Conservation (phyloP, 2,113 vertebrate genomes). For the Etia nguti region DNA sequence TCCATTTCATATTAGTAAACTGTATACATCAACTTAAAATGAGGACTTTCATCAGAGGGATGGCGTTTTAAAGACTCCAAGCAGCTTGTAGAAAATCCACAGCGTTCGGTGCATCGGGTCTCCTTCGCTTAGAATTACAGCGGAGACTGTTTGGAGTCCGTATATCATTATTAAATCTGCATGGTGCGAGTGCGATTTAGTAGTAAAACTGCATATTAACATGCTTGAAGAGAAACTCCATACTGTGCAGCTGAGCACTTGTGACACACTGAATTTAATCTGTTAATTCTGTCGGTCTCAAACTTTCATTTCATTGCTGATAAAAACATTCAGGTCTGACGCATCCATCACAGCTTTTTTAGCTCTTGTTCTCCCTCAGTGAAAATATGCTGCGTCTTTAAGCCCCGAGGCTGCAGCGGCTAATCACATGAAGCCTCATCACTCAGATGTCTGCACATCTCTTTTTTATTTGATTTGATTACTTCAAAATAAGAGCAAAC, state of each 20-base stretch:
- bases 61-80: background rate
- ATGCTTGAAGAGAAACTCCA: background rate
- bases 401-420: background rate
- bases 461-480: slow-evolving; percentile 10
- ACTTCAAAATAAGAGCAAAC: background rate
- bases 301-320: background rate
- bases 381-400: background rate
- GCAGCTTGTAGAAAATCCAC: background rate
- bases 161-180: background rate
- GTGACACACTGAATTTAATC: background rate
- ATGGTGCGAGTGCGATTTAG: background rate
- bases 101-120: background rate
- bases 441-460: background rate
- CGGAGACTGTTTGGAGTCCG: background rate
- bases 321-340: background rate
- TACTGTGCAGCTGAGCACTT: background rate
- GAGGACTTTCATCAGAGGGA: background rate
- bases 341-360: background rate
- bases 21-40: background rate
- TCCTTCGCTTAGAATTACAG: background rate
- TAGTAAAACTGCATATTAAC: background rate
- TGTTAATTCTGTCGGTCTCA: background rate
- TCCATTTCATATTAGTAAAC: background rate
- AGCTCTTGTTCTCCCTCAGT: background rate
- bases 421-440: slow-evolving; percentile 6